Conservation (phyloP, 2,113 vertebrate genomes). For the Anser cygnoides region DNA sequence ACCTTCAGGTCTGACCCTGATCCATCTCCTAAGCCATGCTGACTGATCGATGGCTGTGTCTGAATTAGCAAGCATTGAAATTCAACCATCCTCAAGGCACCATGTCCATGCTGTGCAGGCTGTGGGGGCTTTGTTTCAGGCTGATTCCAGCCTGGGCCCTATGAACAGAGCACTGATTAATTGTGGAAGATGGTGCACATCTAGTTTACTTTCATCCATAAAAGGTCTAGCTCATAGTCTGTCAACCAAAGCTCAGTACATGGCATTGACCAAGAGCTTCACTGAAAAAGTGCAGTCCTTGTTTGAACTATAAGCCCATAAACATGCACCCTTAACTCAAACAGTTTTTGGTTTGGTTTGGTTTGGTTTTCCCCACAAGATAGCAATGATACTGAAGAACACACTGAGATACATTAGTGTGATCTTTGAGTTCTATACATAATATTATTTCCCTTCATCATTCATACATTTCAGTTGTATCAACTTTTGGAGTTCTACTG, state of each 20-base stretch:
- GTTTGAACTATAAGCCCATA: background rate
- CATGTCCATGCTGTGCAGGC: too few species aligned
- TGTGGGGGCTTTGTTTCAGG: background rate
- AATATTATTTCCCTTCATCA: constrained; percentile 12
- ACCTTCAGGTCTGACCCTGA: background rate
- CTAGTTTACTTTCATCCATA: background rate
- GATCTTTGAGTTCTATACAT: background rate
- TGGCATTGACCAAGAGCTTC: background rate
- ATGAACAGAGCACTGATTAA: background rate
- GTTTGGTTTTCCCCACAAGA: background rate
- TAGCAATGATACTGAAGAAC: background rate
- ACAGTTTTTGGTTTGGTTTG: background rate
- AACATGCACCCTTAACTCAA: background rate
- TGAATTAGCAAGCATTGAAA: background rate
- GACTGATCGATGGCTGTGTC: too few species aligned
- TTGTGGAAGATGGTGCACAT: background rate
- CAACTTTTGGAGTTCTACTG: background rate
- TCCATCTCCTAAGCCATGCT: background rate
- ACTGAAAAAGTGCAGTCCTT: background rate
- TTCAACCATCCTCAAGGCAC: background rate
- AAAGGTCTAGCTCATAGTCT: background rate
- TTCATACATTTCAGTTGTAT: constrained; percentile 15
- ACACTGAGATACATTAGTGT: background rate
- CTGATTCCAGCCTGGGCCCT: background rate
- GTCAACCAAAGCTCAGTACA: fast-evolving